phyloP scores from a whole-genome alignment of 2,113 vertebrate genomes.

The Cnemophilus loriae region DNA sequence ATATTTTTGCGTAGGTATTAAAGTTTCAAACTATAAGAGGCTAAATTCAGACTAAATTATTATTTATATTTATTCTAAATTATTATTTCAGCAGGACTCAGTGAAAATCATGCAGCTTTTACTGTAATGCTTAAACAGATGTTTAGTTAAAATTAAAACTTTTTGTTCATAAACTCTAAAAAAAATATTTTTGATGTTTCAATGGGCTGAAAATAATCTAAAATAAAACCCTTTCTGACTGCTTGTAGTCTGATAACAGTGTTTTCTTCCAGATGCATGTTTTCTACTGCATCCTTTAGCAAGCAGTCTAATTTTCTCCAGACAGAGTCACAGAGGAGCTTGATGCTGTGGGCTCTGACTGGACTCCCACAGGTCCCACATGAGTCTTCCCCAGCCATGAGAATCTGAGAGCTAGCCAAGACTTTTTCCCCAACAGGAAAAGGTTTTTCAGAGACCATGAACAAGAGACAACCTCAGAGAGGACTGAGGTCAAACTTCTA shows the following conservation, averaged over 20 bases:
- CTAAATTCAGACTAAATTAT: not conserved
- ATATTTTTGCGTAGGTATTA: not conserved
- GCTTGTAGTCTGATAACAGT: not conserved
- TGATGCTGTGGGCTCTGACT: not conserved
- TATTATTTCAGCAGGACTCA: not conserved
- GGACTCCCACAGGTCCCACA: not conserved
- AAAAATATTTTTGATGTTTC: not conserved
- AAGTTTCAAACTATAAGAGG: not conserved
- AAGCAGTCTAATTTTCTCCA: not conserved
- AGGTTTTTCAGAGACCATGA: not conserved
- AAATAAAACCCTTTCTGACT: not conserved
- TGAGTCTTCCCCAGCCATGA: not conserved
- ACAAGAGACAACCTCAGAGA: not conserved
- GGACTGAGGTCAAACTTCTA: not conserved
- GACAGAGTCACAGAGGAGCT: not conserved
- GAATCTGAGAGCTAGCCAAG: not conserved
- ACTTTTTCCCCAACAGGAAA: not conserved
- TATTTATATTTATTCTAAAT: not conserved
- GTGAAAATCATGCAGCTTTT: not conserved
- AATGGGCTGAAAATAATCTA: not conserved
- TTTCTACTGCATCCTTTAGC: not conserved
- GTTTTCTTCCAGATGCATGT: not conserved
- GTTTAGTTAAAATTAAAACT: not conserved
- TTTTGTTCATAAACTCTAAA: not conserved
- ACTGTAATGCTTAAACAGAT: not conserved